Base-by-base conservation (phyloP, 2,113 vertebrate genomes). In the Sylvilagus bachmani region DNA sequence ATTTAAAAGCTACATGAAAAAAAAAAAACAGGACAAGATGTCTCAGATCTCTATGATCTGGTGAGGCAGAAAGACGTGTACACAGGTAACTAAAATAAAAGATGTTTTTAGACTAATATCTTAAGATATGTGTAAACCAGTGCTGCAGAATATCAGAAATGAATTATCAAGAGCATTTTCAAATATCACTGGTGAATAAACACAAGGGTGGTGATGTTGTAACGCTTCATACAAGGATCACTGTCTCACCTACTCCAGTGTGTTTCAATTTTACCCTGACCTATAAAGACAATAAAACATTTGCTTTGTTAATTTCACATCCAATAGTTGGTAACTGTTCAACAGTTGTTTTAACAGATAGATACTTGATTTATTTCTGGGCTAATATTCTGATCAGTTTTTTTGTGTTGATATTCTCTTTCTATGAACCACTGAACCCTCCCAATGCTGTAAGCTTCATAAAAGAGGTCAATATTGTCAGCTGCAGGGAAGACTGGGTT, bases 291-390 rank as follows among this genome's bases (percentile, higher is more conserved):
- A 90, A 67, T 16, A 53, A 89, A 82, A 74, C 3, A 16, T 44
- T 93, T 74, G 44, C 29, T 58, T 49, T 86, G 66, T 93, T 62
- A 91, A 96, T 82, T 95, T 93, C 85, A 81, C 79, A 89, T 89
- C 29, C 90, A 53, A 14, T 73, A 73, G 36, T 58, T 78, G 36
- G 19, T 78, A 36, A 94, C 22, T 89, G 10, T 74, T 93, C 86
- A 44, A 24, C 33, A 91, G n/a, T 33, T 71, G 14, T 58, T 86
- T 86, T 93, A 91, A n/a, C 29, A 79, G 27, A 25, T 53, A 5
- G 11, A 31, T 83, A 79, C 36, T 29, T 6, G 0, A 16, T 80
- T 87, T 90, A 80, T 64, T 96, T 70, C 53, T 92, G 62, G 64
- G 51, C 2, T 86, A 21, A 95, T 86, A 80, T 93, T 75, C 27